Evolutionary conservation across 2,797 vertebrate genomes (phyloP).

Genomic region (Arnoldichthys spilopterus): DNA sequence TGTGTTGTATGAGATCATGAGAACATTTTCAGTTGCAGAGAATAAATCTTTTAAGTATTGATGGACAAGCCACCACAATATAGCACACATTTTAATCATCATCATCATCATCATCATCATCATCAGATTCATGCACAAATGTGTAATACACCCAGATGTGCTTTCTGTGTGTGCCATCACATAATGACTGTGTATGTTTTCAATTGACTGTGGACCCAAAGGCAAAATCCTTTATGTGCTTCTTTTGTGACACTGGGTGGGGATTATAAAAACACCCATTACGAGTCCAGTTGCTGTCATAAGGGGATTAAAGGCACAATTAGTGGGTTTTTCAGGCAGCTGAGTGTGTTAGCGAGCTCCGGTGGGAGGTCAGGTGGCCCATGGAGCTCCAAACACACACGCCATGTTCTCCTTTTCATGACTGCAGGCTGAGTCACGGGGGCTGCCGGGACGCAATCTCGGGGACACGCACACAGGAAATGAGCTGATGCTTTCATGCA

Average conservation of each 20-base stretch:
- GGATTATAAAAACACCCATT: constrained; percentile 67
- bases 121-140: constrained; percentile 21
- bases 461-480: constrained; percentile 67
- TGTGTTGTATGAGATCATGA: not conserved
- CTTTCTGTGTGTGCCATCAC: constrained; percentile 24
- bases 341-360: constrained; percentile 61
- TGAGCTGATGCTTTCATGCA: constrained; percentile 72
- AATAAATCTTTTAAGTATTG: not conserved
- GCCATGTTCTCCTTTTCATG: constrained; percentile 63
- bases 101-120: constrained; percentile 7
- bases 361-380: constrained; percentile 77
- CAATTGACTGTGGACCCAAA: constrained; percentile 56
- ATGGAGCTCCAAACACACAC: constrained; percentile 69
- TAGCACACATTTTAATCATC: not conserved
- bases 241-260: constrained; percentile 66
- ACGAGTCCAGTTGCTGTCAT: constrained; percentile 70
- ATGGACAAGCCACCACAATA: not conserved
- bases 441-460: constrained; percentile 42
- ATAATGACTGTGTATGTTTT: constrained; percentile 49
- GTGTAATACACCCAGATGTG: constrained; percentile 33
- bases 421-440: constrained; percentile 70
- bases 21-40: not conserved
- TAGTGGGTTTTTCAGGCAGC: constrained; percentile 59
- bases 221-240: constrained; percentile 69
- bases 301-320: constrained; percentile 72